phyloP scores from a whole-genome alignment of 2,888 invertebrate genomes.

The Lampropteryx suffumata region DNA sequence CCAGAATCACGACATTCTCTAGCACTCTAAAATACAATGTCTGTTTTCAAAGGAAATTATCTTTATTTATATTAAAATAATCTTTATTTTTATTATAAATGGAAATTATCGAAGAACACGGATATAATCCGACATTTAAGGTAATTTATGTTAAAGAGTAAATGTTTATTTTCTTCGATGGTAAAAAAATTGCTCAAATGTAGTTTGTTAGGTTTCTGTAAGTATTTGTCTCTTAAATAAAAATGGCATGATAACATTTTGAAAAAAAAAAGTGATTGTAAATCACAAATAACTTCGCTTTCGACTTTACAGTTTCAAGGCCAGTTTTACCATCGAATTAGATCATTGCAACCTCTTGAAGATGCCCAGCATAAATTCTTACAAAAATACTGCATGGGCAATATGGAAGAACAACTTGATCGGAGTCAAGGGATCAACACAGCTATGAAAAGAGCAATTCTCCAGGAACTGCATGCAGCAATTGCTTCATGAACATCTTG shows the following conservation, averaged over 20 bases:
- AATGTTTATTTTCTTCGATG: no score
- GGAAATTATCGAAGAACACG: no score
- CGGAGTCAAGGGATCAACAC: not conserved
- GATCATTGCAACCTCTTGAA: not conserved
- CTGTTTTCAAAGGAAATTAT: constrained; percentile 45
- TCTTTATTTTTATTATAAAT: no score
- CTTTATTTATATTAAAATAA: no score
- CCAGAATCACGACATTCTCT: constrained; percentile 41
- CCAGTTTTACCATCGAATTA: not conserved
- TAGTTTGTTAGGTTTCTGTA: no score
- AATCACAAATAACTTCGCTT: no score
- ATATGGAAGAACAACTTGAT: not conserved
- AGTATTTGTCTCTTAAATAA: no score
- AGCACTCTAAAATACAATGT: constrained; percentile 43
- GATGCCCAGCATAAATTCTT: not conserved
- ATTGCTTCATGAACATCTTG: not conserved
- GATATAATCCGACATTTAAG: no score
- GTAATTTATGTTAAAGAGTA: no score
- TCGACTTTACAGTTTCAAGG: not conserved
- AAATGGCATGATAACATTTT: not conserved
- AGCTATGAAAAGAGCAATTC: not conserved
- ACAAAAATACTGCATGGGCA: not conserved
- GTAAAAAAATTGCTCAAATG: no score
- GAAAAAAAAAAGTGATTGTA: no score
- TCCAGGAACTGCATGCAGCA: not conserved